Base-by-base conservation (phyloP, 2,797 vertebrate species). In the Pampus argenteus region DNA sequence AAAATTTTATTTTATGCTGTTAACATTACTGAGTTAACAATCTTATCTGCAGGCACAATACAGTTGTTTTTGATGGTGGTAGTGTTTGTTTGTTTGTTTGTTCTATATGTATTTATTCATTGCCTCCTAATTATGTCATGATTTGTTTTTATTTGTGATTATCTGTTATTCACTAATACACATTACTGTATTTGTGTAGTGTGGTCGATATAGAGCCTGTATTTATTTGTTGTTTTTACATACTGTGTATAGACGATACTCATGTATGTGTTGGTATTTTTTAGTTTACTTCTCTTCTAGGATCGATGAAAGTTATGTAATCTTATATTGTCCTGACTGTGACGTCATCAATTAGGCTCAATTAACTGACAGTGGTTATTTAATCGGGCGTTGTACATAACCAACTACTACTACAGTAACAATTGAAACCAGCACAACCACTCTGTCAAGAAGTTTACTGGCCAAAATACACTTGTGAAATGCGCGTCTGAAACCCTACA, bases 401-500 rank as follows among this genome's bases (percentile, higher is more conserved):
- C 36, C 15, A 40, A 31, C 7, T 31, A 8, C 34, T 8, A 36
- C 34, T n/a, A n/a, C 2, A 13, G 45, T 48, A 61, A 6, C 38
- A 76, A 45, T 9, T 81, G 74, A 84, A 77, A 74, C 55, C 60
- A 63, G 57, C 7, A 44, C 9, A n/a, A 59, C 34, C 55, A 79
- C 74, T 85, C 63, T 87, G 68, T 88, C 70, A 79, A 48, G 49
- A 31, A 71, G 70, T 74, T 68, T 13, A 56, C 45, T 18, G 0
- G n/a, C 26, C 70, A 65, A 85, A 80, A 79, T 78, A 70, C 74
- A 20, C 52, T 20, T 77, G 57, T 84, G 72, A 88, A 89, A 66
- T 18, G 45, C 42, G 11, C 1, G 1, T 71, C 23, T 88, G 89
- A 90, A 90, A 92, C 73, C 50, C 61, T 72, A 90, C 77, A 88